Percentiles rank a stretch among this genome's conserved stretches.
These are phyloP conservation scores for Otolemur crassicaudatus DNA, from an alignment of 2,797 vertebrate species.

Conservation along the genomic window DNA sequence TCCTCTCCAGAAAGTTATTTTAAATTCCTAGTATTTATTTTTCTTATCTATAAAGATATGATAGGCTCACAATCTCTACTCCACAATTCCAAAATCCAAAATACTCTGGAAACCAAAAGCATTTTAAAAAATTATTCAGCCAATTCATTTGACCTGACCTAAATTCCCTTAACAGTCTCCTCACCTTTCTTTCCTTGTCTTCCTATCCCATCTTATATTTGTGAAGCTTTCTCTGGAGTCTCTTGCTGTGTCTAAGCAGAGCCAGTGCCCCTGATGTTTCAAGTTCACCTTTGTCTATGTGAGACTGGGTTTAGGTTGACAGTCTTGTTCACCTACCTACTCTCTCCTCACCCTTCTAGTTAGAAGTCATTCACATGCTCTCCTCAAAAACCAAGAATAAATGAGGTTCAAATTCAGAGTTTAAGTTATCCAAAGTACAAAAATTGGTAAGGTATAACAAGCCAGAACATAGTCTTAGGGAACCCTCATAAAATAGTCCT, in stretches of 20 bases:
- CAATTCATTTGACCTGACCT: slow-evolving; percentile 14
- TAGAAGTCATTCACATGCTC: neutral
- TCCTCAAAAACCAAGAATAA: neutral
- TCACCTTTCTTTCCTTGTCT: neutral
- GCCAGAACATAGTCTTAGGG: neutral
- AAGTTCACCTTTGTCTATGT: neutral
- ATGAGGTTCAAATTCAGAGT: neutral
- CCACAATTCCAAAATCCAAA: slow-evolving; percentile 12
- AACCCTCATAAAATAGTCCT: slow-evolving; percentile 4
- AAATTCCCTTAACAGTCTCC: neutral
- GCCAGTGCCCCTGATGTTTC: neutral
- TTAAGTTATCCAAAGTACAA: slow-evolving; percentile 26
- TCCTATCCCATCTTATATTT: neutral
- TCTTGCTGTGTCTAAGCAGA: neutral
- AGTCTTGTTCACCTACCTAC: neutral
- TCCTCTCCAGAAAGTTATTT: neutral
- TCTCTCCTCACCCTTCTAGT: slow-evolving; percentile 15
- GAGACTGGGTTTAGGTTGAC: neutral
- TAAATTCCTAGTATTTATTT: neutral
- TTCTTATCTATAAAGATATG: slow-evolving; percentile 5
- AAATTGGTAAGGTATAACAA: neutral
- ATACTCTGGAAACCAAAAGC: slow-evolving; percentile 19
- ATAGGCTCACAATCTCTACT: neutral
- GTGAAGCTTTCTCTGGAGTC: neutral
- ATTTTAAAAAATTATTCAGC: neutral